A percentile compares a stretch with the other conserved stretches of the same genome.
Conservation (phyloP, 2,888 invertebrate species). For the Strigamia transsilvanica region DNA sequence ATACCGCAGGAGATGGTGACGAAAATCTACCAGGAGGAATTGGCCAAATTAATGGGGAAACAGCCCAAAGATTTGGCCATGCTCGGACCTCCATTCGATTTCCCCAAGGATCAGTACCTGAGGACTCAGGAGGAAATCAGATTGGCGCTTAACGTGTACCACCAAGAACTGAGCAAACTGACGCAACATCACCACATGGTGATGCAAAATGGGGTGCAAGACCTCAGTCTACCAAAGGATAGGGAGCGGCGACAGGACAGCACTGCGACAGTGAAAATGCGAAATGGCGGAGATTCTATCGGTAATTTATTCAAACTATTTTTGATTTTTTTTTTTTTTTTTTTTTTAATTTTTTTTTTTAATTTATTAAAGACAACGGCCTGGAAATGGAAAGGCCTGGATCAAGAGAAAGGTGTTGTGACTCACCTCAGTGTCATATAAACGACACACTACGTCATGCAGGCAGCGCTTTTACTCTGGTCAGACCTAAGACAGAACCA, state of each 20-base stretch:
- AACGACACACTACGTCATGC: constrained; percentile 61
- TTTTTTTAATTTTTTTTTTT: background rate
- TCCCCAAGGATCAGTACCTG: constrained; percentile 60
- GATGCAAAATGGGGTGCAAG: constrained; percentile 72
- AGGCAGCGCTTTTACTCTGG: constrained; percentile 78
- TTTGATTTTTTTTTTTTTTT: background rate
- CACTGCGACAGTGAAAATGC: constrained; percentile 53
- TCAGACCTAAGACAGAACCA: constrained; percentile 83
- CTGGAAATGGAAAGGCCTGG: constrained; percentile 51
- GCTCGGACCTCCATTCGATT: constrained; percentile 56
- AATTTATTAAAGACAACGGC: constrained; percentile 7
- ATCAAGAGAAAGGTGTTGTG: constrained; percentile 52
- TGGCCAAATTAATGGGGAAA: constrained; percentile 85
- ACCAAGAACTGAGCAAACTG: constrained; percentile 89
- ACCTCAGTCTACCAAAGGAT: constrained; percentile 82
- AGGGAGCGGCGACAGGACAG: constrained; percentile 59
- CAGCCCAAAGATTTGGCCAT: constrained; percentile 54
- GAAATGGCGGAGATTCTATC: constrained; percentile 54
- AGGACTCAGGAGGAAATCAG: constrained; percentile 84
- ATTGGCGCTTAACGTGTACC: constrained; percentile 88
- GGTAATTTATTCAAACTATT: background rate
- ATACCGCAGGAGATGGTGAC: constrained; percentile 96
- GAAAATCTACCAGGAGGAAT: constrained; percentile 92
- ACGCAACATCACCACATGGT: constrained; percentile 65
- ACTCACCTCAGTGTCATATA: constrained; percentile 53